A percentile compares a stretch with the other conserved stretches of the same genome.
phyloP scores from a whole-genome alignment of 2,888 invertebrate species.

The Periphyllus acericola region DNA sequence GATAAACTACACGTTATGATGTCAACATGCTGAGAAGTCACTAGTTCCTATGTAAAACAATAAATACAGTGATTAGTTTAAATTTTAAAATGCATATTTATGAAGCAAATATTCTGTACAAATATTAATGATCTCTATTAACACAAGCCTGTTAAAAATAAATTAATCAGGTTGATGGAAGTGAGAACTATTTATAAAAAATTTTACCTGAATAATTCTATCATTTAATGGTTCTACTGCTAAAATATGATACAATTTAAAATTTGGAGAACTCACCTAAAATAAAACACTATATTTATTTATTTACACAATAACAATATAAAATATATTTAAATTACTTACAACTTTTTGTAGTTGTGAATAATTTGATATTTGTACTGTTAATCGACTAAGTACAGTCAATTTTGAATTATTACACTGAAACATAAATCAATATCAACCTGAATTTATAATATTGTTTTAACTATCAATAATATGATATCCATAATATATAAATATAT shows the following conservation, averaged over 20 bases:
- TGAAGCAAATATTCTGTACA: no score
- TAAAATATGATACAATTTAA: constrained; percentile 32
- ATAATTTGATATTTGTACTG: constrained; percentile 29
- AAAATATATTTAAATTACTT: neutral
- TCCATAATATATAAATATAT: no score
- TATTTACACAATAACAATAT: neutral
- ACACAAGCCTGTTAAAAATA: no score
- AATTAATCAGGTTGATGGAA: no score
- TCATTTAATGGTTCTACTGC: constrained; percentile 50
- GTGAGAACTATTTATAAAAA: no score
- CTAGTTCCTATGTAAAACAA: constrained; percentile 8
- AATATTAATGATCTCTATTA: no score
- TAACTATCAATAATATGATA: neutral
- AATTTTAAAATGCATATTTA: no score
- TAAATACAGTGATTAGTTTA: neutral
- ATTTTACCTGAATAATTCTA: constrained; percentile 24
- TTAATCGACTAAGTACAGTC: constrained; percentile 10
- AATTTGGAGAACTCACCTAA: constrained; percentile 25
- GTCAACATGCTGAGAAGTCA: neutral
- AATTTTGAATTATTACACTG: constrained; percentile 15
- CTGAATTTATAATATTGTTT: neutral
- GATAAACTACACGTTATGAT: constrained; percentile 15
- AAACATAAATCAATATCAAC: neutral
- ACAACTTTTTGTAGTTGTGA: constrained; percentile 19
- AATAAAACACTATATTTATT: constrained; percentile 1